Percentiles rank a stretch among this genome's conserved stretches.
These are phyloP conservation scores for Perca fluviatilis DNA, from an alignment of 2,113 vertebrate genomes.

Conservation along the genomic window DNA sequence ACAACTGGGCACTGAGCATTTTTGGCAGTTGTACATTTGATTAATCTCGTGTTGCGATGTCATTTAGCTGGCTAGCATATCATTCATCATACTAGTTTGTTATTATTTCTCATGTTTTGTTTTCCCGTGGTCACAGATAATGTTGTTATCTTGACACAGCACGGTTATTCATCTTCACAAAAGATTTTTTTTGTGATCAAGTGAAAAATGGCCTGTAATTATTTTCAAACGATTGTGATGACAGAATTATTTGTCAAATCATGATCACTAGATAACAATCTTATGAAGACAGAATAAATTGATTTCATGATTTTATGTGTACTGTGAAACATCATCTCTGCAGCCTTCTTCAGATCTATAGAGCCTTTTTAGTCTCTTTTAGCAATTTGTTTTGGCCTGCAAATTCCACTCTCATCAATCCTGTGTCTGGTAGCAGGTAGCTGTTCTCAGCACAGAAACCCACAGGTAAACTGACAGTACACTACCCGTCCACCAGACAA, in stretches of 20 bases:
- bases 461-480: not conserved
- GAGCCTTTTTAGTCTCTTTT: not conserved
- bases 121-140: not conserved
- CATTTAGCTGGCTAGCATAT: conserved; percentile 6
- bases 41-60: conserved; percentile 15
- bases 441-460: too few species aligned
- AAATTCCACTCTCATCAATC: not conserved
- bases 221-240: not conserved
- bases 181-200: not conserved
- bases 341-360: not conserved
- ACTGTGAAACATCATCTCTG: not conserved
- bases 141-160: not conserved
- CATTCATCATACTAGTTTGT: not conserved
- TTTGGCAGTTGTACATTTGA: conserved; percentile 27
- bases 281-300: not conserved
- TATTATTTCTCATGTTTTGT: not conserved
- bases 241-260: not conserved
- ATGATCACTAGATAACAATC: not conserved
- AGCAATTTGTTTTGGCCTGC: not conserved
- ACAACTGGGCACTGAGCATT: conserved; percentile 2
- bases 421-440: too few species aligned
- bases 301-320: not conserved
- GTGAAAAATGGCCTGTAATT: conserved; percentile 3
- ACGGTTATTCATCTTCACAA: conserved; percentile 11
- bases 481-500: not conserved